Evolutionary conservation across 2,113 vertebrate genomes (phyloP), one percentile per base, ranked within the genome.

Genomic region (Mohoua ochrocephala): DNA sequence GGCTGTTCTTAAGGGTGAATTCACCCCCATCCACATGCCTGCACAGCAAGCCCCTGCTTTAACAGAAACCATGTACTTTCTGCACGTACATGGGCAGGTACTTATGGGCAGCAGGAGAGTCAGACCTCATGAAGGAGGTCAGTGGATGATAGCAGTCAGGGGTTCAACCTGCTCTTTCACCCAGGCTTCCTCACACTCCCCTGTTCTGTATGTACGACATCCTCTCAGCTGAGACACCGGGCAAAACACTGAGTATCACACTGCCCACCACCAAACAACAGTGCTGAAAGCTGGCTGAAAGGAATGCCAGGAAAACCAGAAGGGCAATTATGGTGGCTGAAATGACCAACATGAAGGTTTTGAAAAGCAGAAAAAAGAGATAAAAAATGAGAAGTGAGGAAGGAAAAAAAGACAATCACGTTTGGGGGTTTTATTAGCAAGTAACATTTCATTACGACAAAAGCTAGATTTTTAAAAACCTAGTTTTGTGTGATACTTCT

Each of bases 141-240:
- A 39, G 31, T 11, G 1, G 1, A 6, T 17, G 27, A 30, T 0
- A 39, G 13, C 39, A 86, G 28, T 2, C 18, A 35, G 37, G 52
- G 61, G 56, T 18, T 68, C 30, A 30, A 4, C 5, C 50, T 70
- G 28, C 21, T 21, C 52, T 53, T 28, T 44, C 68, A 63, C 10
- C 22, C 69, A 80, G 45, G 11, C 11, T 56, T 79, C 53, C 33
- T 63, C 2, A 0, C 30, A 11, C 31, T 56, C 31, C 21, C 24
- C 7, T 57, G 54, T 4, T 30, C 52, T 52, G 4, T 11, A 3
- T 1, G 5, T 11, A 7, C 2, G 18, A 10, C 37, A 95, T 19
- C 19, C 49, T 53, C 47, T 39, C 60, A 74, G 37, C 81, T 74
- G 31, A 81, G 65, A 42, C 47, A 53, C 22, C 41, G 9, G 33